Evolutionary conservation across 2,888 invertebrate genomes (phyloP), one percentile per base, ranked within the genome.

Genomic region (Chaetoderma sp.): DNA sequence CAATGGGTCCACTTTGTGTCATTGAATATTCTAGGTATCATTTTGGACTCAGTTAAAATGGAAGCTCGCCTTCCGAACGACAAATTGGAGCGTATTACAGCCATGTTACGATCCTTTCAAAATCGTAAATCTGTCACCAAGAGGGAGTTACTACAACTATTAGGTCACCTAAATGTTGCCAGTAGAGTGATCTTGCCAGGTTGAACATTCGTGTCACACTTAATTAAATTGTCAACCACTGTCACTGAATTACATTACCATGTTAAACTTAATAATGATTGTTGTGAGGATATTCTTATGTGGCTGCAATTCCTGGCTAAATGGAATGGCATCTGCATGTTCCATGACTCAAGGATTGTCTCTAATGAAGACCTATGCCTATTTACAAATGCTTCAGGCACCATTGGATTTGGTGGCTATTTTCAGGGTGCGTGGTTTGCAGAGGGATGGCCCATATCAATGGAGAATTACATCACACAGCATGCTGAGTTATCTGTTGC

Each of bases 111-210:
- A 8, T 21, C 6, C 10, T 60, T 65, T 28, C 13, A 28, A n/a
- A 21, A 42, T 18, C 33, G 30, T 16, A 70, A 67, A 54, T 60
- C 70, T 2, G 56, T 60, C 27, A 70, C 67, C 18, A 70, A 63
- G 49, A 39, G 60, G 30, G 69, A 67, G 32, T 25, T 70, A 1
- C 39, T 66, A 28, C 49, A 56, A 44, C 45, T 66, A 2, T 25
- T 68, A 30, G 63, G 68, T 10, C 66, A 69, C 30, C 25, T 68
- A 1, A 66, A 66, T 18, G 65, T 63, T 21, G 63, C 69, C 13
- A 23, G 49, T 32, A 16, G 62, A 21, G 70, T 70, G 1, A 52
- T 70, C n/a, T 21, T 49, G n/a, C 70, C 63, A 4, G 67, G 67
- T n/a, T 30, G 65, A 23, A 45, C 65, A 27, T 70, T 70, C 50